A percentile compares a stretch with the other conserved stretches of the same genome.
phyloP scores from a whole-genome alignment of 2,797 vertebrate species.

The Triplophysa yarkandensis region DNA sequence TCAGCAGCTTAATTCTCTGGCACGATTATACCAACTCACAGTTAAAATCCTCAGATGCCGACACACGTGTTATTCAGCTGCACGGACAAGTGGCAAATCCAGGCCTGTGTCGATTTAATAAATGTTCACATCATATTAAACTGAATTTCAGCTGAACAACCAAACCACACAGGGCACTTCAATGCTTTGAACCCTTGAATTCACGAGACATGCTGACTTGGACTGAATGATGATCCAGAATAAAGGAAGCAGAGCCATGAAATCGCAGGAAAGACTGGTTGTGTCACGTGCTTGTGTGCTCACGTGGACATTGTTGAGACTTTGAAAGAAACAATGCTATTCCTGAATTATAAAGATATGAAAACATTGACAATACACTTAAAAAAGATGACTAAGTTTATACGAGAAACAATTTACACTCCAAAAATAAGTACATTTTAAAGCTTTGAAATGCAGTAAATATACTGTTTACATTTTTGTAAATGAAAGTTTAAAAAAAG shows the following conservation, averaged over 20 bases:
- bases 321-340: no score
- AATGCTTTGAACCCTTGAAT: not conserved
- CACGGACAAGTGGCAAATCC: not conserved
- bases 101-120: constrained; percentile 1
- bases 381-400: no score
- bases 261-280: not conserved
- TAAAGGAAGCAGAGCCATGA: not conserved
- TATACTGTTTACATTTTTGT: no score
- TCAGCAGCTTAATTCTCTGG: not conserved
- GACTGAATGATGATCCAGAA: not conserved
- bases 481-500: no score
- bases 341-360: no score
- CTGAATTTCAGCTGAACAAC: not conserved
- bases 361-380: no score
- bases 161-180: not conserved
- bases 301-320: no score
- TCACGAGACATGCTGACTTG: not conserved
- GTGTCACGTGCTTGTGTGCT: not conserved
- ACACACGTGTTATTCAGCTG: not conserved
- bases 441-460: no score
- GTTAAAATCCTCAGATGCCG: not conserved
- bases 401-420: no score
- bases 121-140: not conserved
- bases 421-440: no score
- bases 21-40: not conserved